Evolutionary conservation across 2,888 invertebrate genomes (phyloP).

Genomic region (Tupiocoris notatus): DNA sequence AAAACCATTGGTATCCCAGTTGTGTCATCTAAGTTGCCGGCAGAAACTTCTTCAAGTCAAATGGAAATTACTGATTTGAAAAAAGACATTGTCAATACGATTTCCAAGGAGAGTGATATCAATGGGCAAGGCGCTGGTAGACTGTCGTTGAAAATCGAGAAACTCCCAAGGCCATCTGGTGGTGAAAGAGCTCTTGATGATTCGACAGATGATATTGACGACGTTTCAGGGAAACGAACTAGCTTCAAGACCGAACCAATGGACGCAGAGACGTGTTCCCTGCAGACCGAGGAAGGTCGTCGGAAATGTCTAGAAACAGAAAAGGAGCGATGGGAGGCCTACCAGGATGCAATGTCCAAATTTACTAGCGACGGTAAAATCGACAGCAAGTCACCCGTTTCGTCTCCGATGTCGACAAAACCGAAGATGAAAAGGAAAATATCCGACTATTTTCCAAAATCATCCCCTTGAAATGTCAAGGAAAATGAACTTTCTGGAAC

Average conservation of each 20-base stretch:
- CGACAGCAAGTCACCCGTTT: conserved; percentile 12
- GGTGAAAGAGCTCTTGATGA: not conserved
- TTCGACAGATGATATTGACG: not conserved
- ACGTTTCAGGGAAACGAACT: not conserved
- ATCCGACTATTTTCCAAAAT: conserved; percentile 48
- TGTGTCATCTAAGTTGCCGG: too few relatives aligned
- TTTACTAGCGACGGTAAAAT: conserved; percentile 38
- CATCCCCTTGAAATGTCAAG: conserved; percentile 20
- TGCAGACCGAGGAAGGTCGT: conserved; percentile 45
- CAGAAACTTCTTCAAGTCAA: too few relatives aligned
- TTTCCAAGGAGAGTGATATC: not conserved
- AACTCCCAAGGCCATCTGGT: not conserved
- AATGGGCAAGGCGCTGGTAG: conserved; percentile 12
- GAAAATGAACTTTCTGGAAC: too few relatives aligned
- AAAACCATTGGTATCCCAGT: too few relatives aligned
- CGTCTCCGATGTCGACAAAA: conserved; percentile 5
- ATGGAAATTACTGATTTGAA: too few relatives aligned
- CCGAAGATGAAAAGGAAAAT: conserved; percentile 48
- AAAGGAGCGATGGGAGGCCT: conserved; percentile 49
- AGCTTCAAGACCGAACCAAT: conserved; percentile 32
- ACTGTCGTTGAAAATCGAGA: not conserved
- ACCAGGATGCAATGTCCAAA: conserved; percentile 48
- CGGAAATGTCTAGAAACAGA: conserved; percentile 47
- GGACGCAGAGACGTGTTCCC: conserved; percentile 45
- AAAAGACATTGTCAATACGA: not conserved